Evolutionary conservation across 2,888 invertebrate species (phyloP), one percentile per base, ranked within the genome.

Genomic region (Microplitis deprimator): DNA sequence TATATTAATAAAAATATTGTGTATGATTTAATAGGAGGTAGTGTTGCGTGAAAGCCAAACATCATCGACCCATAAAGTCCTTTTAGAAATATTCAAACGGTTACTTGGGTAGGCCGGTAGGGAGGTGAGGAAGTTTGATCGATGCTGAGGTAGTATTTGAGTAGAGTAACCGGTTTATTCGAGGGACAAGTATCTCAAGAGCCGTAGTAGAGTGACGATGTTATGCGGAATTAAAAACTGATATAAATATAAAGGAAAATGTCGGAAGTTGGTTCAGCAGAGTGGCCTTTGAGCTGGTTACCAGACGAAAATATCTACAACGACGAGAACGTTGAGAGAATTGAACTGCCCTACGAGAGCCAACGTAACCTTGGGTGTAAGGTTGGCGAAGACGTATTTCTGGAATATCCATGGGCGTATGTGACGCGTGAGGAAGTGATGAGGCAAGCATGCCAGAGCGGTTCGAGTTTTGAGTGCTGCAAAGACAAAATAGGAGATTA

Each of bases 321-420:
- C 79, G 82, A 85, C 82, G 82, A 84, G 72, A 83, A 82, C 78
- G 82, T 85, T 75, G 85, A 85, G 17, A 82, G 78, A 7, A 76
- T 88, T 20, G 82, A 80, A 41, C 80, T 89, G 62, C 79, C 84
- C 39, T 76, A 77, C 29, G 80, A 83, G 60, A 77, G 79, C 41
- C 88, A 89, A 73, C 80, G 77, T 13, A 80, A 80, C 65, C 80
- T 89, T 61, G 83, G 84, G 62, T 89, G 89, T 70, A 70, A 79
- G n/a, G 79, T 87, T 61, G 85, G 85, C 70, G 84, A 85, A 73
- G 73, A 84, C 69, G 87, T 89, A 65, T 89, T 87, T 77, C 84
- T 89, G 72, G 89, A 89, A 83, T 88, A 87, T 79, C 89, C 89
- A 29, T 89, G 87, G 85, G 87, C 87, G 6, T 89, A 82, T 62